Percentiles rank a stretch among this genome's conserved stretches.
phyloP scores from a whole-genome alignment of 1,140 invertebrate species.

The Phortica variegata region DNA sequence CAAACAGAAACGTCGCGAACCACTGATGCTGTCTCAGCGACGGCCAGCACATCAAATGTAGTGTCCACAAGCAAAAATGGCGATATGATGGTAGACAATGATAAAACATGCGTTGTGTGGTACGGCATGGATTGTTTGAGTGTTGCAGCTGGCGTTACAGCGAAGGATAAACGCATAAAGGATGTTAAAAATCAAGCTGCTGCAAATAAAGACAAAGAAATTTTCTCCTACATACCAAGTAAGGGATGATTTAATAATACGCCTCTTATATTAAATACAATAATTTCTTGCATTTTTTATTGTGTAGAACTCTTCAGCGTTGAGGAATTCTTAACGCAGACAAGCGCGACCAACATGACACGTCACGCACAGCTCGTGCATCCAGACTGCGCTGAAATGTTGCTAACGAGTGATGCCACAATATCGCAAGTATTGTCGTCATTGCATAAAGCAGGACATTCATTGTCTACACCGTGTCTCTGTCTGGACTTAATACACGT shows the following conservation, averaged over 20 bases:
- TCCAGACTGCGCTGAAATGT: slow-evolving; percentile 57
- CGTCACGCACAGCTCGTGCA: slow-evolving; percentile 45
- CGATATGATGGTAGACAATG: slow-evolving; percentile 28
- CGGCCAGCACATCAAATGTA: neutral
- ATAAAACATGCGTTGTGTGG: neutral
- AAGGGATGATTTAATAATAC: neutral
- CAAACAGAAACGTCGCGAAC: slow-evolving; percentile 39
- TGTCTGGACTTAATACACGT: slow-evolving; percentile 49
- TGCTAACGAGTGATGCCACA: slow-evolving; percentile 62
- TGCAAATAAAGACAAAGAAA: slow-evolving; percentile 47
- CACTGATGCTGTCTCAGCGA: slow-evolving; percentile 16
- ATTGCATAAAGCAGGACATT: slow-evolving; percentile 61
- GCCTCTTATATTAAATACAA: too few relatives aligned
- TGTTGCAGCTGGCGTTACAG: slow-evolving; percentile 77
- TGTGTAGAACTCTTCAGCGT: slow-evolving; percentile 37
- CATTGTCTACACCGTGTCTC: slow-evolving; percentile 62
- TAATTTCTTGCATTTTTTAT: neutral
- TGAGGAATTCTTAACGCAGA: slow-evolving; percentile 42
- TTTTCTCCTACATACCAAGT: slow-evolving; percentile 34
- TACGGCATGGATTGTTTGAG: slow-evolving; percentile 61
- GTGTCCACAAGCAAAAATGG: slow-evolving; percentile 8
- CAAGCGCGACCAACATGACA: slow-evolving; percentile 15
- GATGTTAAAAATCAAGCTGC: slow-evolving; percentile 66
- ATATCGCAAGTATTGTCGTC: slow-evolving; percentile 66
- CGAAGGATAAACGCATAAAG: slow-evolving; percentile 80